phyloP scores from a whole-genome alignment of 1,140 invertebrate genomes.

The Drosophila serrata region DNA sequence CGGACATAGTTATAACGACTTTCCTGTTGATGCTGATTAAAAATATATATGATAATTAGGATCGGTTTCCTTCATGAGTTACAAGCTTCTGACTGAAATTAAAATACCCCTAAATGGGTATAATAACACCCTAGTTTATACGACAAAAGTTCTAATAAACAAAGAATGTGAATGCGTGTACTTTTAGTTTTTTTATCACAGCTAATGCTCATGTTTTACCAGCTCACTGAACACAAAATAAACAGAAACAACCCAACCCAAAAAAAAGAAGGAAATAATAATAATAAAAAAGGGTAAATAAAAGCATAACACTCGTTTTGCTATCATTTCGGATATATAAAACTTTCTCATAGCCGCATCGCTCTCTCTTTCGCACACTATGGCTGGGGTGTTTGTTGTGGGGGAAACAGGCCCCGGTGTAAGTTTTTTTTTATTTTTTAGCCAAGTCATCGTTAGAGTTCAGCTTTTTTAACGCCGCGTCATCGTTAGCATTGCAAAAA shows the following conservation, averaged over 20 bases:
- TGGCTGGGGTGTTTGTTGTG: constrained; percentile 2
- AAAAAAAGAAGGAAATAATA: background rate
- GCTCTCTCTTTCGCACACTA: constrained; percentile 8
- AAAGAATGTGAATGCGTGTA: background rate
- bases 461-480: constrained; percentile 60
- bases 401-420: constrained; percentile 53
- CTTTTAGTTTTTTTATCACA: constrained; percentile 31
- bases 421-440: constrained; percentile 53
- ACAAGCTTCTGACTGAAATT: too few relatives aligned
- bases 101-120: too few relatives aligned
- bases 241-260: background rate
- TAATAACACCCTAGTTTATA: constrained; percentile 1
- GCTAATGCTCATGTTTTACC: constrained; percentile 14
- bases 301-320: constrained; percentile 32
- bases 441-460: constrained; percentile 76
- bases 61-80: too few relatives aligned
- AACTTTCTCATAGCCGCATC: constrained; percentile 49
- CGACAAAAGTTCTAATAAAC: constrained; percentile 17
- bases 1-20: too few relatives aligned
- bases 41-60: too few relatives aligned
- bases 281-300: constrained; percentile 31
- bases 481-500: constrained; percentile 70
- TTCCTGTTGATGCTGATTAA: too few relatives aligned
- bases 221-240: background rate
- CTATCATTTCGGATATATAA: constrained; percentile 41